These are phyloP conservation scores for Odontomyia ornata DNA, from an alignment of 2,888 invertebrate genomes.

Conservation along the genomic window DNA sequence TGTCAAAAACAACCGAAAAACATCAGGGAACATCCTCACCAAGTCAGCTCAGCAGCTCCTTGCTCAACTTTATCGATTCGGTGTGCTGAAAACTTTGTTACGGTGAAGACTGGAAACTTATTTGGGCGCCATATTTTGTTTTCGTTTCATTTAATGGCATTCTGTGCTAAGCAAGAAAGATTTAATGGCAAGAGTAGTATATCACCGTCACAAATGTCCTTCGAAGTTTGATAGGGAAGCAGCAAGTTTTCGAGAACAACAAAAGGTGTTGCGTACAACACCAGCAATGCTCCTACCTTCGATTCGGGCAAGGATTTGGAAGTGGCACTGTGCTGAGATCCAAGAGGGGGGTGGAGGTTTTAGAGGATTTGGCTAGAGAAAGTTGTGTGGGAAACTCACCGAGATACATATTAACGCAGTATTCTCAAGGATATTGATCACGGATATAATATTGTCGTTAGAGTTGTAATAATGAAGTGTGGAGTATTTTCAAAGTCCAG, in stretches of 20 bases:
- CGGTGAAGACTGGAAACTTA: neutral
- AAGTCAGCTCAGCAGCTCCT: neutral
- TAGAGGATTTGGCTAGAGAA: too few species aligned
- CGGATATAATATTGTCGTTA: too few species aligned
- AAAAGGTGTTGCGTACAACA: constrained; percentile 3
- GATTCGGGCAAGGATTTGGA: neutral
- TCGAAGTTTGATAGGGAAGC: constrained; percentile 9
- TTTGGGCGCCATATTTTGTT: constrained; percentile 6
- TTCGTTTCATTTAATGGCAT: neutral
- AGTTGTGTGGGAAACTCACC: too few species aligned
- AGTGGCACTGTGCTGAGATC: neutral
- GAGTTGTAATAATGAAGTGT: too few species aligned
- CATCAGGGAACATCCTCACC: neutral
- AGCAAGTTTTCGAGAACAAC: neutral
- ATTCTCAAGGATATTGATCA: too few species aligned
- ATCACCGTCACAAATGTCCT: neutral
- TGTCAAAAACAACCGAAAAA: neutral
- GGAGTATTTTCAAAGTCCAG: too few species aligned
- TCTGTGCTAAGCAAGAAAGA: neutral
- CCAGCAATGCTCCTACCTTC: neutral
- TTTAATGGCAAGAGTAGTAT: neutral
- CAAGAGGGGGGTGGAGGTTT: too few species aligned
- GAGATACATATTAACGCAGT: too few species aligned
- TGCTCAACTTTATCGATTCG: neutral
- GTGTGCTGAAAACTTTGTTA: neutral